These are phyloP conservation scores for Microctenopoma steveboyesi DNA, from an alignment of 2,797 vertebrate genomes.

Conservation along the genomic window DNA sequence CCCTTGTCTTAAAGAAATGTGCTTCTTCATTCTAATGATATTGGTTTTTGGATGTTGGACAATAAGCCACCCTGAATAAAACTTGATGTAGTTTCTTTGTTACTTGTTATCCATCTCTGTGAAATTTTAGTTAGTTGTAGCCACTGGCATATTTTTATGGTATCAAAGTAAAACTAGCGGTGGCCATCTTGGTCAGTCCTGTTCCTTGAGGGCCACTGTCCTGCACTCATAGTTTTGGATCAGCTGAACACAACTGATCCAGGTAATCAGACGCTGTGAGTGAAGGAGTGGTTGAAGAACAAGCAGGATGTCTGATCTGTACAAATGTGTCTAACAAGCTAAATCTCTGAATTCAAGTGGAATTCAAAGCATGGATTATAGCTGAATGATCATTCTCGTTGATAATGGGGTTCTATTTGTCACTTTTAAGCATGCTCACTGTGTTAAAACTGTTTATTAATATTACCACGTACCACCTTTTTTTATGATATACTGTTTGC, in stretches of 20 bases:
- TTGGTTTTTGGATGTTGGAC: too few relatives aligned
- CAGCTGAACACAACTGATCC: too few relatives aligned
- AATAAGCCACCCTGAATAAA: neutral
- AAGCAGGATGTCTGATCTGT: neutral
- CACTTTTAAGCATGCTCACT: conserved; percentile 55
- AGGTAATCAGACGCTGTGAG: too few relatives aligned
- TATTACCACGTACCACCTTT: conserved; percentile 28
- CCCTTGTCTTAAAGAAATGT: neutral
- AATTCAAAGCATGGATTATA: conserved; percentile 47
- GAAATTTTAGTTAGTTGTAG: neutral
- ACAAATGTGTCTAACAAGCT: conserved; percentile 4
- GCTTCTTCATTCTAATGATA: too few relatives aligned
- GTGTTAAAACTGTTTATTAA: conserved; percentile 13
- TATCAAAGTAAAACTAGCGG: neutral
- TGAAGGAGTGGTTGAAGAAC: neutral
- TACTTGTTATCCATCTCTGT: neutral
- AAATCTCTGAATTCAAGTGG: conserved; percentile 37
- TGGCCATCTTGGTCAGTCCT: too few relatives aligned
- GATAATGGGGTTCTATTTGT: conserved; percentile 3
- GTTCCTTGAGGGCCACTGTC: too few relatives aligned
- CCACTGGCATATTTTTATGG: neutral
- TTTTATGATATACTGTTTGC: conserved; percentile 26
- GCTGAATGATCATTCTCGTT: conserved; percentile 39
- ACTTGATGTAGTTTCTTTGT: neutral
- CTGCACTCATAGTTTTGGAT: too few relatives aligned